Percentiles rank a stretch among this genome's conserved stretches.
These are phyloP conservation scores for Cheilinus undulatus DNA, from an alignment of 2,113 vertebrate genomes.

Conservation along the genomic window DNA sequence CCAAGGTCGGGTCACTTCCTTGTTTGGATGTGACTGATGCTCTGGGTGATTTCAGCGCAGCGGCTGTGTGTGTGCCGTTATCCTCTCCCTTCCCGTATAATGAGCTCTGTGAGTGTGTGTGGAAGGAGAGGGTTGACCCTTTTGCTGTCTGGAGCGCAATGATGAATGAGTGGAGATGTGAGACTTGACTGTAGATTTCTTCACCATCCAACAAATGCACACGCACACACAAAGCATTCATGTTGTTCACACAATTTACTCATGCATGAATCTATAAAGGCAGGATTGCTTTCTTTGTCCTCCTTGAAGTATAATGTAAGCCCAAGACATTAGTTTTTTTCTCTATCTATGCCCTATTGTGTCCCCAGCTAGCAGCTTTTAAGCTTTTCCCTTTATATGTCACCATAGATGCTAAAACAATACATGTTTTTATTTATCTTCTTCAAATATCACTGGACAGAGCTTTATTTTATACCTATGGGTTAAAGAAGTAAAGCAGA, in stretches of 20 bases:
- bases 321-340: not conserved
- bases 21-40: slow-evolving; percentile 43
- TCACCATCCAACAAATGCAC: not conserved
- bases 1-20: slow-evolving; percentile 44
- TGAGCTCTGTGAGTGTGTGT: slow-evolving; percentile 27
- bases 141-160: slow-evolving; percentile 48
- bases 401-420: not conserved
- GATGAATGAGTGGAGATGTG: slow-evolving; percentile 66
- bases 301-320: slow-evolving; percentile 4
- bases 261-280: not conserved
- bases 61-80: not conserved
- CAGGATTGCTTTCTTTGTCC: not conserved
- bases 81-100: slow-evolving; percentile 25
- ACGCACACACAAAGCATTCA: not conserved
- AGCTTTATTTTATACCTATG: too few species aligned
- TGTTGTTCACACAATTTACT: not conserved
- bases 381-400: not conserved
- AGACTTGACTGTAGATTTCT: slow-evolving; percentile 51
- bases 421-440: not conserved
- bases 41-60: slow-evolving; percentile 41
- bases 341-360: not conserved
- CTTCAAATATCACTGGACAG: too few species aligned
- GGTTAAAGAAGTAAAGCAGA: too few species aligned
- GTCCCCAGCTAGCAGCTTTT: not conserved
- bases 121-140: slow-evolving; percentile 33